Percentiles rank a stretch among this genome's conserved stretches.
phyloP scores from a whole-genome alignment of 92 coral and sea anemone genomes.

The Blastomussa wellsi region DNA sequence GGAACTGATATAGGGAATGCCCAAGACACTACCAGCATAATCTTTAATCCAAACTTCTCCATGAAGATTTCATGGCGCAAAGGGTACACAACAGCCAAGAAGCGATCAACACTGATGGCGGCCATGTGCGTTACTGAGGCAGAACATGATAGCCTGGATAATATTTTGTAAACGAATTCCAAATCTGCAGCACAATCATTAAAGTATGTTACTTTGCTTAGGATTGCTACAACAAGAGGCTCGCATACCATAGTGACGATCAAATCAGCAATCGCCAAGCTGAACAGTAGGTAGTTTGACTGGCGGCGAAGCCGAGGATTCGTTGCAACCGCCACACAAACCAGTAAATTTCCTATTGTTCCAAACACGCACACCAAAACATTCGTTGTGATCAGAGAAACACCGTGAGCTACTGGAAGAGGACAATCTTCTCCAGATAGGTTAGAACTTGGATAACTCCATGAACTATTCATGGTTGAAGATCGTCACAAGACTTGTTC shows the following conservation, averaged over 20 bases:
- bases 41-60: slow-evolving; percentile 33
- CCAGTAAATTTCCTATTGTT: slow-evolving; percentile 52
- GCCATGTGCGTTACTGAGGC: slow-evolving; percentile 49
- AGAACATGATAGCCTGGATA: slow-evolving; percentile 38
- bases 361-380: slow-evolving; percentile 41
- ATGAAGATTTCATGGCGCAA: slow-evolving; percentile 34
- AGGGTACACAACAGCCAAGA: slow-evolving; percentile 30
- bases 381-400: slow-evolving; percentile 27
- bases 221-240: slow-evolving; percentile 29
- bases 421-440: background rate
- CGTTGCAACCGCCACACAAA: slow-evolving; percentile 42
- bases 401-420: slow-evolving; percentile 20
- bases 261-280: slow-evolving; percentile 45
- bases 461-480: background rate
- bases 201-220: slow-evolving; percentile 13
- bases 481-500: background rate
- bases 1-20: slow-evolving; percentile 25
- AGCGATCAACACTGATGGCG: slow-evolving; percentile 54
- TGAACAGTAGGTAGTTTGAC: slow-evolving; percentile 44
- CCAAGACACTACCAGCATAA: slow-evolving; percentile 37
- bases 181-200: slow-evolving; percentile 34
- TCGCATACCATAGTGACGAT: slow-evolving; percentile 47
- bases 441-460: background rate
- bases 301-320: slow-evolving; percentile 43
- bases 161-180: slow-evolving; percentile 23